These are phyloP conservation scores for Stegodyphus mimosarum DNA, from an alignment of 1,140 invertebrate species.

Conservation along the genomic window DNA sequence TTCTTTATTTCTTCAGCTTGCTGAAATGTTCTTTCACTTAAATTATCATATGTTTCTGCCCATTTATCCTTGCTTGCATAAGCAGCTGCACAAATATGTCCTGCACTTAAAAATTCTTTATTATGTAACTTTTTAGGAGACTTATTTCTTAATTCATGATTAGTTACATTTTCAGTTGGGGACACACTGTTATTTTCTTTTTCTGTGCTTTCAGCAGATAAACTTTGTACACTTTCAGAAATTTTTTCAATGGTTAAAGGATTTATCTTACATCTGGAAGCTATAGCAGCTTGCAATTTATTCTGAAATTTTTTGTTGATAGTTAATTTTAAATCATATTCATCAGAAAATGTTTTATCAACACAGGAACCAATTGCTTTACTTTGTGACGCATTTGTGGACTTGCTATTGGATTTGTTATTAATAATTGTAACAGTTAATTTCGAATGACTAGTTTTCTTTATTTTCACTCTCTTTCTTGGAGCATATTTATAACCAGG, in stretches of 20 bases:
- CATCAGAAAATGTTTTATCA: not conserved
- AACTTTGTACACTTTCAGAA: not conserved
- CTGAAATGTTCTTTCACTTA: not conserved
- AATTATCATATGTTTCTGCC: constrained; percentile 12
- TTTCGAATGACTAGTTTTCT: constrained; percentile 19
- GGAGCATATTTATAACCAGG: constrained; percentile 97
- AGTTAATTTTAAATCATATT: not conserved
- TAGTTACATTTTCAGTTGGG: not conserved
- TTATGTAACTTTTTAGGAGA: not conserved
- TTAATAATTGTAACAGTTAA: not conserved
- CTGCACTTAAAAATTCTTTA: not conserved
- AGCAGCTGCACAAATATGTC: constrained; percentile 1
- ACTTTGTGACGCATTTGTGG: not conserved
- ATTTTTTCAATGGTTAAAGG: not conserved
- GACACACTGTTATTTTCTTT: not conserved
- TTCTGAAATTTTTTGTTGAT: not conserved
- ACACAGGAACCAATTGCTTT: not conserved
- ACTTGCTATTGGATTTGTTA: not conserved
- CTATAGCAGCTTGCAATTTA: not conserved
- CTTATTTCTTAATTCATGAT: not conserved
- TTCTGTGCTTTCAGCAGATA: not conserved
- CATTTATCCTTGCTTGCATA: not conserved
- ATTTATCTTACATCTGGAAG: not conserved
- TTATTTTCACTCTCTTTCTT: constrained; percentile 77
- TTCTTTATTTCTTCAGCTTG: too few species aligned